These are phyloP conservation scores for Furcifer pardalis DNA, from an alignment of 2,797 vertebrate genomes.

Conservation along the genomic window DNA sequence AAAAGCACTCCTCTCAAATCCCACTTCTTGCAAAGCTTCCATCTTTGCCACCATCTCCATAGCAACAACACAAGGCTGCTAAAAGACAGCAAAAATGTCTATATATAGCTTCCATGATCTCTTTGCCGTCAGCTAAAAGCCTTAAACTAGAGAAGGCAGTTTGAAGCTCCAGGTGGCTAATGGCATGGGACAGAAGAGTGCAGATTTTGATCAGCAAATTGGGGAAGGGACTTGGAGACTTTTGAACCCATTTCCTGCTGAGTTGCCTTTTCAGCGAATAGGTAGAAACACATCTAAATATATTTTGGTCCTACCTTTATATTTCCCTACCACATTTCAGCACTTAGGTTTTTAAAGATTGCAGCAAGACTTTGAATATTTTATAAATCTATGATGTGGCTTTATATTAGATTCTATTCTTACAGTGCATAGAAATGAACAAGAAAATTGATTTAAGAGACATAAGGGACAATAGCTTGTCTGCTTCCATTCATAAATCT, in stretches of 20 bases:
- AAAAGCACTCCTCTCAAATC: conserved; percentile 67
- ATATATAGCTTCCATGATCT: conserved; percentile 82
- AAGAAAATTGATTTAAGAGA: too few species aligned
- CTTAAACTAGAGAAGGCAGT: conserved; percentile 65
- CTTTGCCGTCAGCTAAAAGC: conserved; percentile 73
- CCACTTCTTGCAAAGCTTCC: conserved; percentile 43
- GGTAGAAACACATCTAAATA: background rate
- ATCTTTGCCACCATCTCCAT: conserved; percentile 74
- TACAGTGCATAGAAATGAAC: background rate
- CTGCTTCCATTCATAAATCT: background rate
- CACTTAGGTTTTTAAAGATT: conserved; percentile 8
- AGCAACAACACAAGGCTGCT: conserved; percentile 78
- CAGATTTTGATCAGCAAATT: conserved; percentile 29
- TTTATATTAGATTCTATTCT: background rate
- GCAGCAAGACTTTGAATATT: background rate
- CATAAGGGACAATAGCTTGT: too few species aligned
- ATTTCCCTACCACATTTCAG: background rate
- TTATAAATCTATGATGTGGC: background rate
- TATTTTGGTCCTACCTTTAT: background rate
- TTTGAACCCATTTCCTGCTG: conserved; percentile 28
- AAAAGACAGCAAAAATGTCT: conserved; percentile 60
- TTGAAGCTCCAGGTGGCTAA: conserved; percentile 56
- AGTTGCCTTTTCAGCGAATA: conserved; percentile 13
- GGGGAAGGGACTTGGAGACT: background rate
- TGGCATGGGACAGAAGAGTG: background rate